These are phyloP conservation scores for Lymantria dispar DNA, from an alignment of 2,888 invertebrate species.

Conservation along the genomic window DNA sequence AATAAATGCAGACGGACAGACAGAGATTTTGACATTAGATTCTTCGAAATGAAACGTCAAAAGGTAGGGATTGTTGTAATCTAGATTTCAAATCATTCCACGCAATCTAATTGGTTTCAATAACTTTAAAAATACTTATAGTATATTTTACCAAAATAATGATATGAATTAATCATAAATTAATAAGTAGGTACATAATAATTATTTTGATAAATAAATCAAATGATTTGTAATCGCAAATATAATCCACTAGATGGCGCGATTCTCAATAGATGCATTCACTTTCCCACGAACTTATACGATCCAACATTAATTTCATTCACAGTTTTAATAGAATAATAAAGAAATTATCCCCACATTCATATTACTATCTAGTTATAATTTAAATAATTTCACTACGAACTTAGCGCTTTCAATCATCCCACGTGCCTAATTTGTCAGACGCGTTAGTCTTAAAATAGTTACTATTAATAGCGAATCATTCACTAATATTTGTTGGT, in stretches of 20 bases:
- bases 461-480: slow-evolving; percentile 27
- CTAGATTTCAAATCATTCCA: no score
- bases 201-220: no score
- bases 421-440: slow-evolving; percentile 31
- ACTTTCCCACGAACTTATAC: slow-evolving; percentile 15
- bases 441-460: slow-evolving; percentile 41
- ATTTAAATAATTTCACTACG: slow-evolving; percentile 5
- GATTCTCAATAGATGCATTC: background rate
- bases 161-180: no score
- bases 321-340: slow-evolving; percentile 17
- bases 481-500: slow-evolving; percentile 25
- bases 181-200: no score
- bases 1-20: background rate
- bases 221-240: no score
- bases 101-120: no score
- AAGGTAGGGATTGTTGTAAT: no score
- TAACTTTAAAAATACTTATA: no score
- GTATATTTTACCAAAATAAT: no score
- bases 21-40: slow-evolving; percentile 19
- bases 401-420: slow-evolving; percentile 9
- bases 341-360: slow-evolving; percentile 5
- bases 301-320: slow-evolving; percentile 25
- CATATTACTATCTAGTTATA: slow-evolving; percentile 2
- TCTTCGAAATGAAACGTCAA: slow-evolving; percentile 7
- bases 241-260: slow-evolving; percentile 20